Base-by-base conservation (phyloP, 1,140 invertebrate genomes). In the Panagrolaimus sp. region DNA sequence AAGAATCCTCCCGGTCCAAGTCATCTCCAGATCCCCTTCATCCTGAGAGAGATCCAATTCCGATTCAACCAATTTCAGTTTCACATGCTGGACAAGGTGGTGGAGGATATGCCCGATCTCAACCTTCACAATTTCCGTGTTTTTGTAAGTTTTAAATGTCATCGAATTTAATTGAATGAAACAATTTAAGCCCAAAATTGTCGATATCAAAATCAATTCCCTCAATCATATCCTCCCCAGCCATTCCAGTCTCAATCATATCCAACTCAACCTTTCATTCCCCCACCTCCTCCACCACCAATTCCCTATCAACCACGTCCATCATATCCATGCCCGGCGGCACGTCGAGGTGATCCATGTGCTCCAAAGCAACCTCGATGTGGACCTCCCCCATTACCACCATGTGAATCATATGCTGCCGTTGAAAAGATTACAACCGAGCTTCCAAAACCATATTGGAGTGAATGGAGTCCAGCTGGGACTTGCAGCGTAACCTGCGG, bases 401-500 rank as follows among this genome's bases (percentile, higher is more conserved):
- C 52, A 26, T 38, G 32, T 38, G 32, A 38, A 38, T 38, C 32
- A 38, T 38, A 38, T 38, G 32, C 32, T 38, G 32, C 32, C 32
- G 32, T 38, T 38, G 32, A 38, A 7, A 38, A 38, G 32, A 38
- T 38, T 4, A 38, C 32, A 38, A 58, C 52, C 4, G 52, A 58
- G 17, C 52, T 28, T 10, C 52, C 52, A 58, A 21, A 28, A 10
- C 52, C 71, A 4, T 55, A 28, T 21, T 73, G 71, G 71, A 28
- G 17, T 17, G 71, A 73, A 69, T 73, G 71, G 71, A 43, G 68
- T 14, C 26, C 52, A 12, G 28, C 66, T n/a, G 71, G 71, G n/a
- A 44, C 24, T 24, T 76, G 72, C 68, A 72, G 74, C 9, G 72
- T 73, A 9, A 46, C 72, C 15, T 73, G 72, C 21, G 72, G 72